Base-by-base conservation (phyloP, 2,797 vertebrate genomes). In the Acanthurus lineatus region DNA sequence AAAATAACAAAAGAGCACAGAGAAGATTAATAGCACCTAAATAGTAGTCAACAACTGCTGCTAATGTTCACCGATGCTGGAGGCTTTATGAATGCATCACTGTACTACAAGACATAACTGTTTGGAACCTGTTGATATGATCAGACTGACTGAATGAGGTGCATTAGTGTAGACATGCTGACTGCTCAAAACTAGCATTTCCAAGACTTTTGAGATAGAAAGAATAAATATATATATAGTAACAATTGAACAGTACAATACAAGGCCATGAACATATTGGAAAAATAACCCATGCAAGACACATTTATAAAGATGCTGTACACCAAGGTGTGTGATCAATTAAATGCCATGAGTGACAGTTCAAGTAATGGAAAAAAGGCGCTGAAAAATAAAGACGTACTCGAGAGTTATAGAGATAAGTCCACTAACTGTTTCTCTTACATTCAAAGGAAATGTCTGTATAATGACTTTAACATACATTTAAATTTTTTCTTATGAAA, bases 271-370 rank as follows among this genome's bases (percentile, higher is more conserved):
- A 75, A 91, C 91, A 83, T 86, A 87, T 65, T 57, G 80, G 84
- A 88, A 91, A 89, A 79, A 45, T 35, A 86, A 89, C 52, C 64
- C 89, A 93, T 92, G 92, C 92, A 91, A 89, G 86, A 92, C 89
- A 87, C 87, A 76, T 79, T 86, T 86, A 85, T 82, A 89, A 82
- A 86, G 85, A 89, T 86, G 90, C 84, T 85, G 76, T 84, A 92
- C 82, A 90, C 72, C 87, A 89, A 87, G 65, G 58, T 79, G 82
- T 86, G 86, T 69, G 84, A 84, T 85, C 73, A 71, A 52, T 82
- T 74, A 71, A 85, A 91, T 76, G 82, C 60, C 73, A 75, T 57
- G 47, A 84, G 75, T 76, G 65, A 91, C 73, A 73, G 79, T 92
- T 92, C 89, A 93, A 92, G 93, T 92, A 85, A 89, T 86, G 79